Percentiles rank a stretch among this genome's conserved stretches.
phyloP scores from a whole-genome alignment of 37 sponge, comb jelly and placozoan species.

The Cliona cf. orientalis region DNA sequence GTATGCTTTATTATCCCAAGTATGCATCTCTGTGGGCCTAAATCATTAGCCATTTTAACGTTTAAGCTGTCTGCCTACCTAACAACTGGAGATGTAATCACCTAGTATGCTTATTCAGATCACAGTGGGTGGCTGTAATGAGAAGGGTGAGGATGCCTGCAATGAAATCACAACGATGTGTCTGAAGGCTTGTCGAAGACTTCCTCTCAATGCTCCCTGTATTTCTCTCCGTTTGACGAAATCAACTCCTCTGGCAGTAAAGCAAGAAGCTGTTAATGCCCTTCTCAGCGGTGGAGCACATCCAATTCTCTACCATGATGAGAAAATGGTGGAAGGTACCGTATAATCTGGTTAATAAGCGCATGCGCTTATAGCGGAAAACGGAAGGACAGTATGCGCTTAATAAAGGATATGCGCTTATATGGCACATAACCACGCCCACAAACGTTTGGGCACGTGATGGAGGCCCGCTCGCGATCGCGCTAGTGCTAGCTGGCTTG shows the following conservation, averaged over 20 bases:
- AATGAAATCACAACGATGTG: constrained; percentile 57
- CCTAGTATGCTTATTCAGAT: neutral
- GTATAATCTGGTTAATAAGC: too few relatives aligned
- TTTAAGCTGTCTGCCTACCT: too few relatives aligned
- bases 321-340: constrained; percentile 46
- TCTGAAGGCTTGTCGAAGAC: constrained; percentile 47
- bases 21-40: too few relatives aligned
- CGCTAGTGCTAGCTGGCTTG: too few relatives aligned
- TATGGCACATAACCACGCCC: too few relatives aligned
- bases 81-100: neutral
- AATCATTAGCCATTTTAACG: too few relatives aligned
- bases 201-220: constrained; percentile 64
- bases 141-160: constrained; percentile 37
- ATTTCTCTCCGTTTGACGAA: constrained; percentile 51
- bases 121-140: constrained; percentile 45
- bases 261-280: constrained; percentile 33
- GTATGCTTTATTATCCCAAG: too few relatives aligned
- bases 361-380: too few relatives aligned
- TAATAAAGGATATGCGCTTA: too few relatives aligned
- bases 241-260: constrained; percentile 14
- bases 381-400: neutral
- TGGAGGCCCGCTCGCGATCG: too few relatives aligned
- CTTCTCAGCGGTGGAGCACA: constrained; percentile 66
- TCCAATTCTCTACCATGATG: constrained; percentile 53
- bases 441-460: too few relatives aligned